Conservation (phyloP, 2,888 invertebrate genomes). For the Temnothorax ravouxi region DNA sequence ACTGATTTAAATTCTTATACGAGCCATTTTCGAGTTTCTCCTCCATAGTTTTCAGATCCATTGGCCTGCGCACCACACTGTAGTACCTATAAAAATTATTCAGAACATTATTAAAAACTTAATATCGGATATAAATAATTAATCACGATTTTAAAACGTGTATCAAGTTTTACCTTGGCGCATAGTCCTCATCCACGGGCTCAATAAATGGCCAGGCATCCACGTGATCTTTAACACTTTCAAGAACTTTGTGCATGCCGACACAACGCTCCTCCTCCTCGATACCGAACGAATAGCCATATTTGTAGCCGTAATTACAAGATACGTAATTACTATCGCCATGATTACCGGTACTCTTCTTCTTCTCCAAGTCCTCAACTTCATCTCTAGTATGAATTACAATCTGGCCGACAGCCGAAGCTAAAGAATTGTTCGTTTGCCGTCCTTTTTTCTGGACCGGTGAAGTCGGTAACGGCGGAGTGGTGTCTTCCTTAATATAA, state of each 20-base stretch:
- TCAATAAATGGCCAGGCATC: conserved; percentile 98
- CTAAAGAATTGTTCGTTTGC: conserved; percentile 95
- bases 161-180: conserved; percentile 89
- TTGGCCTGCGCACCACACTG: conserved; percentile 90
- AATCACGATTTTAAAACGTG: conserved; percentile 21
- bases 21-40: conserved; percentile 93
- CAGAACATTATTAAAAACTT: neutral
- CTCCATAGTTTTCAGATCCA: conserved; percentile 96
- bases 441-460: conserved; percentile 88
- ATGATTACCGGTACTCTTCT: conserved; percentile 79
- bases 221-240: conserved; percentile 94
- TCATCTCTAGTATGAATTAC: conserved; percentile 89
- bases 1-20: conserved; percentile 93
- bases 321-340: conserved; percentile 80
- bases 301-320: conserved; percentile 81
- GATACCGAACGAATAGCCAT: conserved; percentile 82
- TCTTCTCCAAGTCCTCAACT: conserved; percentile 77
- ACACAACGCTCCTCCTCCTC: conserved; percentile 94
- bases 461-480: conserved; percentile 72
- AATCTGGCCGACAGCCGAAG: conserved; percentile 94
- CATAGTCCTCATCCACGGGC: conserved; percentile 97
- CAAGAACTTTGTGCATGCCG: conserved; percentile 96
- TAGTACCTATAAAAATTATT: conserved; percentile 86
- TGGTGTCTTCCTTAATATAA: conserved; percentile 79
- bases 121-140: neutral